These are phyloP conservation scores for Synanthedon vespiformis DNA, from an alignment of 2,888 invertebrate species.

Conservation along the genomic window DNA sequence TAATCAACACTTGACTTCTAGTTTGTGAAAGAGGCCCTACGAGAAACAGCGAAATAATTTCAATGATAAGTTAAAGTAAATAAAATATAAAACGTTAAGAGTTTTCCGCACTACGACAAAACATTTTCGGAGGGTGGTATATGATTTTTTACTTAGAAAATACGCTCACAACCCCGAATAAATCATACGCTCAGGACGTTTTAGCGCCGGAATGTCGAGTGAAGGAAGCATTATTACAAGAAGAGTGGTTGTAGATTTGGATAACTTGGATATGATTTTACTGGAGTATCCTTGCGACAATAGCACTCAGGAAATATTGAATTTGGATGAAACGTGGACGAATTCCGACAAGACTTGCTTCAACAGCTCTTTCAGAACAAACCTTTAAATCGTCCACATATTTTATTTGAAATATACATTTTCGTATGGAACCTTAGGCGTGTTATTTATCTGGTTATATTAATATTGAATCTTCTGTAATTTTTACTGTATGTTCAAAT, in stretches of 20 bases:
- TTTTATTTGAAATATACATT: too few species aligned
- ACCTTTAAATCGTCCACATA: too few species aligned
- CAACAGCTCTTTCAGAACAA: not conserved
- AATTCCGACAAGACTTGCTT: not conserved
- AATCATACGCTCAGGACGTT: conserved; percentile 20
- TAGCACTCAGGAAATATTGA: not conserved
- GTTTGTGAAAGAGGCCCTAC: too few species aligned
- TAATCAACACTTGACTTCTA: too few species aligned
- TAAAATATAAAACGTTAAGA: too few species aligned
- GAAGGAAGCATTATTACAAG: not conserved
- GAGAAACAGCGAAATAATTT: too few species aligned
- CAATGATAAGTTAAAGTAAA: too few species aligned
- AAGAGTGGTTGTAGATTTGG: not conserved
- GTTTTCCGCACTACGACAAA: not conserved
- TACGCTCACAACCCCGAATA: conserved; percentile 23
- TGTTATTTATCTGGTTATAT: too few species aligned
- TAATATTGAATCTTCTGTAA: too few species aligned
- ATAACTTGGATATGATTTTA: not conserved
- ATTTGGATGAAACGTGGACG: not conserved
- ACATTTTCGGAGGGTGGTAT: conserved; percentile 11
- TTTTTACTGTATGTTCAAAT: too few species aligned
- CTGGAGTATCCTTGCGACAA: not conserved
- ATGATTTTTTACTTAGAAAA: conserved; percentile 36
- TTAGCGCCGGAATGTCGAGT: not conserved
- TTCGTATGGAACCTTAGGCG: too few species aligned